phyloP scores from a whole-genome alignment of 2,113 vertebrate genomes.

The Alligator mississippiensis region DNA sequence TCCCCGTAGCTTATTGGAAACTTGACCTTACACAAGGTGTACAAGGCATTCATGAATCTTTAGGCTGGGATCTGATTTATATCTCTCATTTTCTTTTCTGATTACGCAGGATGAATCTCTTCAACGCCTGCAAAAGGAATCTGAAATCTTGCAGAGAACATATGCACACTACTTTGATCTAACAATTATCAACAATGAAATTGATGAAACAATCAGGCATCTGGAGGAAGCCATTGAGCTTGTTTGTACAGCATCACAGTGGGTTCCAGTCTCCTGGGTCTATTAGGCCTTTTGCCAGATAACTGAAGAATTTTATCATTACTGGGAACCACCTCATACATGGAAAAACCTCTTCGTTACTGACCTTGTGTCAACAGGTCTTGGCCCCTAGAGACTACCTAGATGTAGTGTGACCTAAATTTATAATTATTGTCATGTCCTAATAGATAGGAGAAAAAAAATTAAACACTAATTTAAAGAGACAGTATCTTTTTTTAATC shows the following conservation, averaged over 20 bases:
- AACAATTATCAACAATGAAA: constrained; percentile 99
- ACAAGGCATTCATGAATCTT: neutral
- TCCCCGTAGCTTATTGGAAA: neutral
- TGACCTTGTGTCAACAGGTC: constrained; percentile 83
- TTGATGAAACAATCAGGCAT: constrained; percentile 97
- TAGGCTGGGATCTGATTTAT: constrained; percentile 28
- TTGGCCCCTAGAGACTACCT: constrained; percentile 90
- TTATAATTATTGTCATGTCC: constrained; percentile 96
- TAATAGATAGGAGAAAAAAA: constrained; percentile 90
- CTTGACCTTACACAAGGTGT: neutral
- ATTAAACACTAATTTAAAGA: constrained; percentile 86
- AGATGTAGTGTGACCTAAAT: constrained; percentile 94
- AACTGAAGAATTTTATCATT: constrained; percentile 74
- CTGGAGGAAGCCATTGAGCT: constrained; percentile 97
- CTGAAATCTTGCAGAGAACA: constrained; percentile 97
- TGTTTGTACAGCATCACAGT: constrained; percentile 95
- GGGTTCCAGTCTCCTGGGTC: constrained; percentile 99
- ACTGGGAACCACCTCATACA: constrained; percentile 80
- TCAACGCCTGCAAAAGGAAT: constrained; percentile 98
- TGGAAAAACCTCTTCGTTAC: constrained; percentile 85
- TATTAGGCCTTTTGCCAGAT: constrained; percentile 84
- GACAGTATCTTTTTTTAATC: constrained; percentile 88
- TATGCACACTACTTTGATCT: constrained; percentile 99
- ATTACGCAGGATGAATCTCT: constrained; percentile 92
- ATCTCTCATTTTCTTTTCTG: constrained; percentile 43